Percentiles rank a stretch among this genome's conserved stretches.
phyloP scores from a whole-genome alignment of 2,113 vertebrate genomes.

The Otolemur garnettii region DNA sequence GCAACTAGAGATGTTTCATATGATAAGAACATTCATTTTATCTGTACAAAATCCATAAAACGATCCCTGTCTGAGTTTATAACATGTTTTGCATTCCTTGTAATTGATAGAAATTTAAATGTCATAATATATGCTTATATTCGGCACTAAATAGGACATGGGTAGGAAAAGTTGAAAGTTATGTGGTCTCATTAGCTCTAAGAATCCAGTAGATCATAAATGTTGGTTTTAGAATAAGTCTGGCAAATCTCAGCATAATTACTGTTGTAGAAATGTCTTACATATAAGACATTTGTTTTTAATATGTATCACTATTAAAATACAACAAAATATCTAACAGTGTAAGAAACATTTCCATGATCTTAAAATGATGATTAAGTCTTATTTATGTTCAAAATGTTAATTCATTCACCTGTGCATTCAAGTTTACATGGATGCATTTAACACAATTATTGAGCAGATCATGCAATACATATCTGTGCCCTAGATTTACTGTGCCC shows the following conservation, averaged over 20 bases:
- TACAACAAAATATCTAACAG: neutral
- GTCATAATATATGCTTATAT: neutral
- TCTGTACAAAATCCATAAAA: neutral
- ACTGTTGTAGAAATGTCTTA: neutral
- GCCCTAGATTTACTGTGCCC: constrained; percentile 32
- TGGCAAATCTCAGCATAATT: neutral
- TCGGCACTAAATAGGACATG: neutral
- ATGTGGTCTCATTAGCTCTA: neutral
- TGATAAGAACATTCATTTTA: neutral
- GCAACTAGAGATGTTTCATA: neutral
- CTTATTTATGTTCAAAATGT: neutral
- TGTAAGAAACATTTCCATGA: neutral
- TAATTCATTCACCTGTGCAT: neutral
- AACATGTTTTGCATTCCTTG: neutral
- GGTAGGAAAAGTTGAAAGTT: neutral
- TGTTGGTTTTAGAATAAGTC: neutral
- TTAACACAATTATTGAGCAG: neutral
- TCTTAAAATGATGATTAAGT: neutral
- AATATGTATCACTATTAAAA: neutral
- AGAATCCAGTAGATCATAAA: constrained; percentile 9
- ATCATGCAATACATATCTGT: neutral
- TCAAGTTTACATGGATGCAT: neutral
- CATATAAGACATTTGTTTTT: neutral
- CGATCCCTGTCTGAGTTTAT: neutral
- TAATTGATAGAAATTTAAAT: constrained; percentile 9